Percentiles rank a stretch among this genome's conserved stretches.
phyloP scores from a whole-genome alignment of 2,888 invertebrate species.

The Opisthograptis luteolata region DNA sequence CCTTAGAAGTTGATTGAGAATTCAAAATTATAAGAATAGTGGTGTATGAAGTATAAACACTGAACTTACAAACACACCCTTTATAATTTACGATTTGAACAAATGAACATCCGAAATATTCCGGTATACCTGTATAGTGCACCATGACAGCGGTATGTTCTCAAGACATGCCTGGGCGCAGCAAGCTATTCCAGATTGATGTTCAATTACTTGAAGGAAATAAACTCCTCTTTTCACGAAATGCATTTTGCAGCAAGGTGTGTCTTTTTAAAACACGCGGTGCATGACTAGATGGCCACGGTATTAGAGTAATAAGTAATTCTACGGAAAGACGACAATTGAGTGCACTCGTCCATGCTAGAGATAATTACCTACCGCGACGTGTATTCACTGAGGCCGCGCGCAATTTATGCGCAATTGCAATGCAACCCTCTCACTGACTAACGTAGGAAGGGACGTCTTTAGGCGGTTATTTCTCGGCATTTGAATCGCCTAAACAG shows the following conservation, averaged over 20 bases:
- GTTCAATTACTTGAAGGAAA: conserved; percentile 9
- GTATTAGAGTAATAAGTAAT: conserved; percentile 28
- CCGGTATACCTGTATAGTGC: conserved; percentile 4
- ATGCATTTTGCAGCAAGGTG: conserved; percentile 13
- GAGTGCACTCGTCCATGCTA: conserved; percentile 21
- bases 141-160: conserved; percentile 3
- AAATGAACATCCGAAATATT: not conserved
- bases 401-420: conserved; percentile 19
- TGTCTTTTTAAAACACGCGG: conserved; percentile 12
- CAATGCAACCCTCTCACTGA: conserved; percentile 1
- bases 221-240: conserved; percentile 4
- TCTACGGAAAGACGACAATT: conserved; percentile 23
- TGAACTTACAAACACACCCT: conserved; percentile 21
- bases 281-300: conserved; percentile 23
- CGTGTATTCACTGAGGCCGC: conserved; percentile 19
- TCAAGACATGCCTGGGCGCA: conserved; percentile 12
- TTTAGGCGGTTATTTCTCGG: conserved; percentile 9
- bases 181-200: not conserved
- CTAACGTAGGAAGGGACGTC: conserved; percentile 1
- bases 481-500: conserved; percentile 14
- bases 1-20: not conserved
- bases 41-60: conserved; percentile 23
- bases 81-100: conserved; percentile 8
- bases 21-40: conserved; percentile 16
- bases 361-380: conserved; percentile 24